Base-by-base conservation (phyloP, 2,113 vertebrate species). In the Spizaetus ornatus region DNA sequence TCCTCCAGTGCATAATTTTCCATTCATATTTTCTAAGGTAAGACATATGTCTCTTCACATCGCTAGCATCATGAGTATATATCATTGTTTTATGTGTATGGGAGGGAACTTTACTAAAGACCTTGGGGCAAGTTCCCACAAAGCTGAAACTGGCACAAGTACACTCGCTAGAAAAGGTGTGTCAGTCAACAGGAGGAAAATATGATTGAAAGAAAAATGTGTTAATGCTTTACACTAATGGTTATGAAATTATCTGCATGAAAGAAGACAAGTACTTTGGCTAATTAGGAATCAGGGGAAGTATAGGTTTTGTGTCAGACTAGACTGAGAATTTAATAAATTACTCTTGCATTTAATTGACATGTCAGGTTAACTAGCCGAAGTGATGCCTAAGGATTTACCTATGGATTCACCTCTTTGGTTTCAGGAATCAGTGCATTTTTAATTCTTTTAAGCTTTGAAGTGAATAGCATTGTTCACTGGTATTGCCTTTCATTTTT, bases 121-220 rank as follows among this genome's bases (percentile, higher is more conserved):
- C 83, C 95, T 96, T 94, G 26, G 66, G 94, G 97, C 97, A 91
- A 83, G 91, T 98, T 97, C 94, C 81, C 94, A 95, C 87, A 97
- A 97, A 96, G 86, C 82, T 95, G 94, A 98, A 97, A 86, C 73
- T 97, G 95, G 93, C 77, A 66, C 47, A 66, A 73, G 61, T 93
- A 91, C 80, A 88, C 62, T 96, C 40, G 3, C 23, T 55, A 65
- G 94, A 78, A 92, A 96, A 97, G 88, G 88, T 88, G 80, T 96
- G 82, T 97, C 95, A 93, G 88, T 93, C 93, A 93, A 91, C 91
- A 67, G 63, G 67, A 89, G 90, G 90, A 97, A 97, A 96, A 94
- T 69, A 93, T 78, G 67, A 94, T 84, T 95, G 86, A 96, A 97
- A 95, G 87, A 95, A 95, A 96, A 97, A 86, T 86, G 74, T 94